Percentiles rank a stretch among this genome's conserved stretches.
Conservation (phyloP, 1,140 invertebrate species). For the Plutomurus gul region DNA sequence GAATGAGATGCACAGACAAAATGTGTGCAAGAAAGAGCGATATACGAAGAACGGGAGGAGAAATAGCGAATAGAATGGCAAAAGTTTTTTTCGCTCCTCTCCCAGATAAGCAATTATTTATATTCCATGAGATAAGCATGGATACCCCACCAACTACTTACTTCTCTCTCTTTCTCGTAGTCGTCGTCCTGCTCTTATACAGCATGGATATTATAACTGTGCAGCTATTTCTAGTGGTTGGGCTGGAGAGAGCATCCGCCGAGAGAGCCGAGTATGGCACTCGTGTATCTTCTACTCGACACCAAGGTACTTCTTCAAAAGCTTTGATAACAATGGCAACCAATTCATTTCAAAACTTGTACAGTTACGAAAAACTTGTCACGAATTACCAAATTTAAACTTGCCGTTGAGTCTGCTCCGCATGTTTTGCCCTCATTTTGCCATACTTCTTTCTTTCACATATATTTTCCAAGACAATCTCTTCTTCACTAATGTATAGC, state of each 20-base stretch:
- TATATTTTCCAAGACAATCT: conserved; percentile 14
- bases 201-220: neutral
- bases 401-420: conserved; percentile 23
- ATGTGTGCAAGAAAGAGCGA: conserved; percentile 8
- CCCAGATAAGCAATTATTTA: conserved; percentile 53
- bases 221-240: neutral
- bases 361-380: conserved; percentile 45
- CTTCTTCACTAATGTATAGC: conserved; percentile 38
- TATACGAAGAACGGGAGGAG: neutral
- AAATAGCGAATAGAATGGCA: conserved; percentile 39
- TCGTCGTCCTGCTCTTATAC: neutral
- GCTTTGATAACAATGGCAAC: conserved; percentile 46
- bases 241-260: conserved; percentile 1
- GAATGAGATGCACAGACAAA: conserved; percentile 31
- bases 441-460: conserved; percentile 23
- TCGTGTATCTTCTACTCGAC: conserved; percentile 27
- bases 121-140: conserved; percentile 49
- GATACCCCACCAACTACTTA: neutral
- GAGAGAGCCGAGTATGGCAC: neutral
- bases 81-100: conserved; percentile 43
- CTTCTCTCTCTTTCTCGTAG: neutral
- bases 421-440: conserved; percentile 27
- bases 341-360: conserved; percentile 41
- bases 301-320: conserved; percentile 33
- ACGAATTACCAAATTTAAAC: conserved; percentile 46